These are phyloP conservation scores for Vulpes ferrilata DNA, from an alignment of 2,113 vertebrate species.

Conservation along the genomic window DNA sequence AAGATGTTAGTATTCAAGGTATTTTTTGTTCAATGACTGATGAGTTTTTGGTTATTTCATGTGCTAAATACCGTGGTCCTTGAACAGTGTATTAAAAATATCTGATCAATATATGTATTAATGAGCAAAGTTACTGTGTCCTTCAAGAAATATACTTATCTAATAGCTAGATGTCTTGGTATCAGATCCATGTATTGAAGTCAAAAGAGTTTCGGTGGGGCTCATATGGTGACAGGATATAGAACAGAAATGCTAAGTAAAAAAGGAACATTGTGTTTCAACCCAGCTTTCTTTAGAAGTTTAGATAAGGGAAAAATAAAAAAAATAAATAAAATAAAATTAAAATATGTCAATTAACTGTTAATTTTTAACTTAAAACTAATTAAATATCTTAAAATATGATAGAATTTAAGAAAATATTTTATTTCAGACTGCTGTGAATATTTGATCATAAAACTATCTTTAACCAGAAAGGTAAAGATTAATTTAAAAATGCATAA, in stretches of 20 bases:
- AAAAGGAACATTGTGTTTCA: constrained; percentile 16
- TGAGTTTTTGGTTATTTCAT: constrained; percentile 84
- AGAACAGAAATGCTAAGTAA: constrained; percentile 69
- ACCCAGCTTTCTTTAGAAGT: constrained; percentile 65
- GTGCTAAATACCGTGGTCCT: constrained; percentile 78
- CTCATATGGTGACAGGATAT: constrained; percentile 46
- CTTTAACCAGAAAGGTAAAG: neutral
- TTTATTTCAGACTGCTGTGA: neutral
- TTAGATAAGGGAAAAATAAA: constrained; percentile 66
- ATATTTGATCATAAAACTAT: neutral
- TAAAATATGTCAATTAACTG: constrained; percentile 37
- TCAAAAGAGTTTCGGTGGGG: constrained; percentile 74
- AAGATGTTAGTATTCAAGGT: constrained; percentile 70
- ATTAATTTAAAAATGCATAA: constrained; percentile 35
- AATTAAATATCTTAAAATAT: neutral
- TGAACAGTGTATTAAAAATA: constrained; percentile 83
- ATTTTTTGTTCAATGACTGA: constrained; percentile 81
- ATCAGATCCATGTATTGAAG: constrained; percentile 70
- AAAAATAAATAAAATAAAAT: neutral
- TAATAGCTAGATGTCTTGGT: constrained; percentile 69
- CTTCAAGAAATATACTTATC: constrained; percentile 78
- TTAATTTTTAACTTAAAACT: constrained; percentile 28
- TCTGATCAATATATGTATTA: constrained; percentile 77
- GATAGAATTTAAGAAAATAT: neutral
- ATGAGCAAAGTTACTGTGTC: constrained; percentile 71